Evolutionary conservation across 2,797 vertebrate species (phyloP).

Genomic region (Synanceia verrucosa): DNA sequence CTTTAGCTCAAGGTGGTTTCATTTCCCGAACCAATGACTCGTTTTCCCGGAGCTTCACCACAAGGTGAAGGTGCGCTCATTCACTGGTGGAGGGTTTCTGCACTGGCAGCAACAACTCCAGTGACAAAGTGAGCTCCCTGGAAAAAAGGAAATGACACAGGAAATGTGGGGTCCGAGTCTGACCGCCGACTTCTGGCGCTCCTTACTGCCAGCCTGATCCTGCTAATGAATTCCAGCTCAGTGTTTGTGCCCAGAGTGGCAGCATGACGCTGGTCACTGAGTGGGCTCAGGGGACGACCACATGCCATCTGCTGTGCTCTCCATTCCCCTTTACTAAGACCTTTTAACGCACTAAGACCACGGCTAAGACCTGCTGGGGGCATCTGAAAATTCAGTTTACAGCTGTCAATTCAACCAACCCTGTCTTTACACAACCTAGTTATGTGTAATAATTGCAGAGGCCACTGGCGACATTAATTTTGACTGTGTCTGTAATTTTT

Average conservation of each 20-base stretch:
- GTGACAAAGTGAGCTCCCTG: slow-evolving; percentile 13
- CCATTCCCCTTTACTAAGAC: slow-evolving; percentile 23
- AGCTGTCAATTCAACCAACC: slow-evolving; percentile 20
- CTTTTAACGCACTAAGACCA: neutral
- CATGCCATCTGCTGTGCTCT: slow-evolving; percentile 66
- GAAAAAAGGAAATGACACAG: slow-evolving; percentile 16
- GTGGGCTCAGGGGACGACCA: slow-evolving; percentile 52
- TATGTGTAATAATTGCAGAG: slow-evolving; percentile 57
- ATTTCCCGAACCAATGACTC: slow-evolving; percentile 70
- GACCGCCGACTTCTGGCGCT: neutral
- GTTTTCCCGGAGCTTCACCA: slow-evolving; percentile 40
- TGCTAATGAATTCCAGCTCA: slow-evolving; percentile 70
- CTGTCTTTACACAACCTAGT: neutral
- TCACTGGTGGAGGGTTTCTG: neutral
- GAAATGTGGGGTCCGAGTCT: slow-evolving; percentile 15
- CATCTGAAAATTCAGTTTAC: slow-evolving; percentile 27
- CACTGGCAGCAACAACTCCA: neutral
- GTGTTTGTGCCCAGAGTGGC: slow-evolving; percentile 50
- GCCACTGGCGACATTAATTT: slow-evolving; percentile 26
- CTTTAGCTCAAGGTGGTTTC: slow-evolving; percentile 62
- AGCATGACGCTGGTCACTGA: slow-evolving; percentile 59
- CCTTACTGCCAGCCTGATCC: slow-evolving; percentile 55
- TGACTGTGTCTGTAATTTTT: slow-evolving; percentile 31
- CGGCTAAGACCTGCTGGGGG: neutral
- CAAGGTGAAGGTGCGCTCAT: slow-evolving; percentile 38